These are phyloP conservation scores for Drosophila austrosaltans DNA, from an alignment of 2,888 invertebrate genomes.

Conservation along the genomic window DNA sequence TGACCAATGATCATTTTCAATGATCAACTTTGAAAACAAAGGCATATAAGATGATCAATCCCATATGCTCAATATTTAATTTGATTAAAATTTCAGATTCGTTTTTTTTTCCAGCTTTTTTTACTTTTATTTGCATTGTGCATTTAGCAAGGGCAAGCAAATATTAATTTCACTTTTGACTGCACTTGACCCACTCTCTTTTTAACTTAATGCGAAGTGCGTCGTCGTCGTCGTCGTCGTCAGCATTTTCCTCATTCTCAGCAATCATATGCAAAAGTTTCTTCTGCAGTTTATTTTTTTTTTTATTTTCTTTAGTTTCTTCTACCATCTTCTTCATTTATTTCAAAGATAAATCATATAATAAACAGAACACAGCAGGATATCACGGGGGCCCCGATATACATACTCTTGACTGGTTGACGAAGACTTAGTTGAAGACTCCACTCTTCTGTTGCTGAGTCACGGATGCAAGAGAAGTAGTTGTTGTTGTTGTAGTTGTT, in stretches of 20 bases:
- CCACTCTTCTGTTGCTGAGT: conserved; percentile 23
- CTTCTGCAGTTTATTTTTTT: neutral
- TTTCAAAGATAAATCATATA: conserved; percentile 69
- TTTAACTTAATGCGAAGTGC: conserved; percentile 51
- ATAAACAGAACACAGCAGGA: conserved; percentile 74
- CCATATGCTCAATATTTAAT: conserved; percentile 4
- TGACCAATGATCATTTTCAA: neutral
- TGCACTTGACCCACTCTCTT: conserved; percentile 77
- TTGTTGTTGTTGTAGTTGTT: conserved; percentile 47
- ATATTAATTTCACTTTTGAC: conserved; percentile 79
- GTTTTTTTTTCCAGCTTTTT: conserved; percentile 4
- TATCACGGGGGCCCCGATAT: conserved; percentile 28
- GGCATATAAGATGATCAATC: neutral
- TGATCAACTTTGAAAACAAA: neutral
- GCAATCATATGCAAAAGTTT: conserved; percentile 21
- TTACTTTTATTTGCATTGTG: neutral
- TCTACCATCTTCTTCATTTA: conserved; percentile 15
- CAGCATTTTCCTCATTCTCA: conserved; percentile 23
- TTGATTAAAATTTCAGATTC: conserved; percentile 10
- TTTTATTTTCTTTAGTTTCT: conserved; percentile 18
- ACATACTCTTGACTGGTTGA: conserved; percentile 29
- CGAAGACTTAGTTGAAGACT: conserved; percentile 36
- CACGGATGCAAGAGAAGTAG: conserved; percentile 47
- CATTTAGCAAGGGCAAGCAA: conserved; percentile 44
- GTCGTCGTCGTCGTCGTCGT: conserved; percentile 3